Evolutionary conservation across 2,113 vertebrate genomes (phyloP), one percentile per base, ranked within the genome.

Genomic region (cattle (Bos taurus)): DNA sequence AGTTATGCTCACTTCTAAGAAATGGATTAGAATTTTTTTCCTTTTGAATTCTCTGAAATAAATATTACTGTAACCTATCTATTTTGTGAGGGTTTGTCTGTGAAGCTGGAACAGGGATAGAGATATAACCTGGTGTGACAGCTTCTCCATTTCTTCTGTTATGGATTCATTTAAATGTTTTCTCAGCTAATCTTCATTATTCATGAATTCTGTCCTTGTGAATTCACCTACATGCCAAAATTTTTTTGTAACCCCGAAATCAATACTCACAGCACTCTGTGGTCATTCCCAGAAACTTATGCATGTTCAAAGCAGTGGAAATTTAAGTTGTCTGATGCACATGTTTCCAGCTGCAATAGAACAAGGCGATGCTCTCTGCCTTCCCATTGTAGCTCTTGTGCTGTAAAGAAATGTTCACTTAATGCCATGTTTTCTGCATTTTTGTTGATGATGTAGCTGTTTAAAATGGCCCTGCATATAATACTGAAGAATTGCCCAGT

Each of bases 1-100:
- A 5, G 54, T 93, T 54, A 92, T 54, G 62, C 3, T 95, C 74
- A 62, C 14, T 86, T 89, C 46, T 50, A 56, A 92, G 83, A 71
- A 56, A 36, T 50, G 6, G 59, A 56, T 93, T 46, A 30, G 23
- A 93, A 25, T 25, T 48, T 15, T 82, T 77, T 94, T 40, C 33
- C 48, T 87, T 87, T 90, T 6, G 2, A 92, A 91, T 86, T 91
- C 40, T 93, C 28, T 93, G 57, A 90, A 46, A 88, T 43, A n/a
- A 83, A 46, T 52, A 52, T 2, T 25, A 77, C 8, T 52, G 26
- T 77, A 46, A 52, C 15, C 36, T 14, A 40, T 14, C 15, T 43
- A 21, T 62, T 86, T 30, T 81, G 40, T 13, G 43, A 64, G 71
- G 8, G 3, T 88, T 87, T 71, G 36, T 85, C 40, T 30, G 15